Conservation (phyloP, 2,888 invertebrate genomes). For the Eristalis arbustorum region DNA sequence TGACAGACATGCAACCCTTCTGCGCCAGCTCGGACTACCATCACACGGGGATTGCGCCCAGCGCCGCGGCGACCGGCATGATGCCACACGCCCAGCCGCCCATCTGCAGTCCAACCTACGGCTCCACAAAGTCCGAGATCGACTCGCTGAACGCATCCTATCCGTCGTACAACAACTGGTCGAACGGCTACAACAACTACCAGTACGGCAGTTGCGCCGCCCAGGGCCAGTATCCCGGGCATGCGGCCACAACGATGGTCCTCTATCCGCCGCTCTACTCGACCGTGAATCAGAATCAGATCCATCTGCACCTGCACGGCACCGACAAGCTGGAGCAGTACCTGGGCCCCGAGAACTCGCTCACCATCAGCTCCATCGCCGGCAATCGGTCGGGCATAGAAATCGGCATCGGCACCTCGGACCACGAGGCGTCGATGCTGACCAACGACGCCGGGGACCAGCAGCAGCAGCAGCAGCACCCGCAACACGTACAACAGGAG, state of each 20-base stretch:
- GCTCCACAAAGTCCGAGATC: conserved; percentile 76
- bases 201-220: conserved; percentile 83
- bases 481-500: conserved; percentile 75
- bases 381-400: conserved; percentile 82
- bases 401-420: conserved; percentile 80
- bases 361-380: conserved; percentile 83
- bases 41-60: conserved; percentile 74
- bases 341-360: conserved; percentile 81
- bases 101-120: conserved; percentile 75
- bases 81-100: conserved; percentile 73
- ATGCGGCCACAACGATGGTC: conserved; percentile 84
- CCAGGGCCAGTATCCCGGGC: conserved; percentile 76
- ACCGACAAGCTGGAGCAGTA: conserved; percentile 86
- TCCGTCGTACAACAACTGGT: conserved; percentile 79
- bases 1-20: conserved; percentile 82
- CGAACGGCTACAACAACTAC: conserved; percentile 87
- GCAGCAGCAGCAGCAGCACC: conserved; percentile 76
- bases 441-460: conserved; percentile 71
- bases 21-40: conserved; percentile 80
- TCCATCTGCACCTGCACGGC: conserved; percentile 89
- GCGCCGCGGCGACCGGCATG: conserved; percentile 73
- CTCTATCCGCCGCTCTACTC: conserved; percentile 90
- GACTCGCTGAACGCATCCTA: conserved; percentile 77
- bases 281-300: conserved; percentile 93
- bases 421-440: conserved; percentile 74